Evolutionary conservation across 2,113 vertebrate genomes (phyloP).

Genomic region (Lophotis ruficrista): DNA sequence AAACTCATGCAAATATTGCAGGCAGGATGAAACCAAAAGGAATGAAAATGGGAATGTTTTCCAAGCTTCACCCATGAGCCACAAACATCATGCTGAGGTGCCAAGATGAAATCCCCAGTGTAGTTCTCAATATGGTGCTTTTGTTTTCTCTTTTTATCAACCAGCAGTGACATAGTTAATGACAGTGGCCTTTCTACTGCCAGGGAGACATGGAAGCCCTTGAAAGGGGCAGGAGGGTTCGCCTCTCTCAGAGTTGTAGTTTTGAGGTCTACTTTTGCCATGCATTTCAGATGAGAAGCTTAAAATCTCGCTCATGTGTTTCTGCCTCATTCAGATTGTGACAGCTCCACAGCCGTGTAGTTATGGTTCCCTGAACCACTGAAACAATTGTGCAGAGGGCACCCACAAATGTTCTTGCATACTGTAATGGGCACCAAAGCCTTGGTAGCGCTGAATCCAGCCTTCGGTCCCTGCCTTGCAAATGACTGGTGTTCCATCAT

Average conservation of each 20-base stretch:
- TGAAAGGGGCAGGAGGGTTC: not conserved
- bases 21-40: not conserved
- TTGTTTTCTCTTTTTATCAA: not conserved
- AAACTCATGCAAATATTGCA: not conserved
- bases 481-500: conserved; percentile 37
- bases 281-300: not conserved
- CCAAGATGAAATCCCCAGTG: not conserved
- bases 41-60: not conserved
- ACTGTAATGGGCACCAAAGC: not conserved
- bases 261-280: not conserved
- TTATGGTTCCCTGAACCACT: not conserved
- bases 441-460: conserved; percentile 1
- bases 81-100: rapidly evolving
- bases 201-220: not conserved
- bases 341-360: not conserved
- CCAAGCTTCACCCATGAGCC: not conserved
- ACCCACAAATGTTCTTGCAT: not conserved
- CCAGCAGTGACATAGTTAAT: not conserved
- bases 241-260: not conserved
- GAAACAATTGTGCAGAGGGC: conserved; percentile 7
- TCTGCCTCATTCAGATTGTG: not conserved
- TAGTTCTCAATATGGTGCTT: not conserved
- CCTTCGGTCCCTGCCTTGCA: not conserved
- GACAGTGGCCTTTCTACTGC: not conserved
- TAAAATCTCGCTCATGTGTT: conserved; percentile 13